A percentile compares a stretch with the other conserved stretches of the same genome.
Conservation (phyloP, 2,888 invertebrate species). For the Synergus itoensis region DNA sequence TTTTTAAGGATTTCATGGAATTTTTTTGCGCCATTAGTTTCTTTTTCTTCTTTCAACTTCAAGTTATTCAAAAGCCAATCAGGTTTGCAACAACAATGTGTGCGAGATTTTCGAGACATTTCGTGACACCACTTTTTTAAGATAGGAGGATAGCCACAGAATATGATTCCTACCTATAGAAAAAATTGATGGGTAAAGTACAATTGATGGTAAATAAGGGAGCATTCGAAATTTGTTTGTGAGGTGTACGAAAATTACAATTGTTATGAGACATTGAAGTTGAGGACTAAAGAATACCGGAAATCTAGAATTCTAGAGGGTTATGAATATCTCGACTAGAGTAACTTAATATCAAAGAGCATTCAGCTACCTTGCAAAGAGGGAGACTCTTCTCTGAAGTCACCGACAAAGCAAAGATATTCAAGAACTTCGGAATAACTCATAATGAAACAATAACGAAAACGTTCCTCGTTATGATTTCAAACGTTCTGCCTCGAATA, state of each 20-base stretch:
- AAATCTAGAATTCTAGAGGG: conserved; percentile 27
- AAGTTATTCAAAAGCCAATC: no score
- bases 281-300: neutral
- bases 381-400: conserved; percentile 50
- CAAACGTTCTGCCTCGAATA: neutral
- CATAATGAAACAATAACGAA: conserved; percentile 50
- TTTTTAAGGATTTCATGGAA: no score
- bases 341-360: conserved; percentile 41
- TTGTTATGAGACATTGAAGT: conserved; percentile 3
- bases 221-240: neutral
- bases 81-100: no score
- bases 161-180: no score
- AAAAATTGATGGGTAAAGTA: no score
- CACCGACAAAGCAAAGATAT: conserved; percentile 58
- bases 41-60: no score
- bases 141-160: no score
- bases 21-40: no score
- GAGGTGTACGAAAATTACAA: neutral
- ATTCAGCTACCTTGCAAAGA: conserved; percentile 27
- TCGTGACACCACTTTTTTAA: no score
- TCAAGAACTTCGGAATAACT: conserved; percentile 54
- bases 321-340: conserved; percentile 36
- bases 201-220: no score
- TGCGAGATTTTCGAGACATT: no score
- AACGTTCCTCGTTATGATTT: neutral